Evolutionary conservation across 2,888 invertebrate genomes (phyloP), one percentile per base, ranked within the genome.

Genomic region (Hirudinaria manillensis): DNA sequence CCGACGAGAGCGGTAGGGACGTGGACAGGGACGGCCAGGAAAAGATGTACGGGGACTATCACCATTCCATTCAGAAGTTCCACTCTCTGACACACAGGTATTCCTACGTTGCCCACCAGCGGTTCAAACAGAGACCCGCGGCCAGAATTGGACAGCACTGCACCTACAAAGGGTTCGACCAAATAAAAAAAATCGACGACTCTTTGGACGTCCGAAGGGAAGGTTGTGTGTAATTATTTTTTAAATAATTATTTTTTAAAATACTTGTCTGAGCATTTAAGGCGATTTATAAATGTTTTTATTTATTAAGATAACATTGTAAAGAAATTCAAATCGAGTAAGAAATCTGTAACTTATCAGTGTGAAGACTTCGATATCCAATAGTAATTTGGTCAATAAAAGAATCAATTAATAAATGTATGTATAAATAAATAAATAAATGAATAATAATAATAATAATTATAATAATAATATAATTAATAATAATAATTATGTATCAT

Each of bases 1-100:
- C 68, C 3, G 68, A 68, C 68, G 68, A 68, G 32, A 68, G 68
- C 36, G n/a, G 61, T 1, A 61, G 61, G 61, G 29, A 45, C 45
- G 45, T 10, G 45, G 61, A 61, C 4, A 61, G 61, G n/a, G 61
- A 29, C 13, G 13, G 24, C 29, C 24, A 61, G 24, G 61, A 61
- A 24, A 29, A 61, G 29, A n/a, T 24, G 24, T 61, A 61, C 61
- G 61, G 19, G 7, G 61, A 61, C 61, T 61, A 27, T n/a, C 61
- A 29, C 24, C 61, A 61, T 24, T 61, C 61, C 61, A 27, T 61
- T 7, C 61, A 61, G 61, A 61, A 61, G 29, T 61, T 61, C 61
- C 61, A 61, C 61, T 16, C 61, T n/a, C 24, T 61, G 24, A 16
- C 24, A 10, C 61, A 61, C 61, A 24, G 61, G 24, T 61, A 61